Percentiles rank a stretch among this genome's conserved stretches.
phyloP scores from a whole-genome alignment of 2,888 invertebrate species.

The Caenorhabditis sp. region DNA sequence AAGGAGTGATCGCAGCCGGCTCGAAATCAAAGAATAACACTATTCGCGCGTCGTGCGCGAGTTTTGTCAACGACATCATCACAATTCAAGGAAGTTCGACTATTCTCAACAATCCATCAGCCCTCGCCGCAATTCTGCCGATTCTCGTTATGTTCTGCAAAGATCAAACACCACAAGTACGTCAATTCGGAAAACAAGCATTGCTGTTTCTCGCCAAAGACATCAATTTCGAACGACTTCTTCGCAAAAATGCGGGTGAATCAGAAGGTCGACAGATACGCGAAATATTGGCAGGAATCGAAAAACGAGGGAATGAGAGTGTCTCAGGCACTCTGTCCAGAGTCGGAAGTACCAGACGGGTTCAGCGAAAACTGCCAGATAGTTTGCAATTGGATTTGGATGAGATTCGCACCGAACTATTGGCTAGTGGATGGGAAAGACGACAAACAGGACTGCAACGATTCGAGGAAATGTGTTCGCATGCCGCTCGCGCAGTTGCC shows the following conservation, averaged over 20 bases:
- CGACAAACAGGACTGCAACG: constrained; percentile 42
- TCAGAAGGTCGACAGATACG: constrained; percentile 38
- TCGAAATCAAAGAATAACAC: constrained; percentile 83
- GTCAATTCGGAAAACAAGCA: constrained; percentile 45
- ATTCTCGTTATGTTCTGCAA: constrained; percentile 44
- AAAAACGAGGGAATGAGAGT: constrained; percentile 40
- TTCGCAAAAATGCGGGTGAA: constrained; percentile 45
- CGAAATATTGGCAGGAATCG: constrained; percentile 44
- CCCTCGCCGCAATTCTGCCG: constrained; percentile 30
- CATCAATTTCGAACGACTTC: constrained; percentile 46
- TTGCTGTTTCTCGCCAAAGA: constrained; percentile 47
- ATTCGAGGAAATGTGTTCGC: constrained; percentile 47
- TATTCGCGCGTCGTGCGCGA: constrained; percentile 84
- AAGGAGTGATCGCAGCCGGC: constrained; percentile 72
- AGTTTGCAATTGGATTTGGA: constrained; percentile 51
- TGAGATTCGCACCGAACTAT: constrained; percentile 45
- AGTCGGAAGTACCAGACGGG: constrained; percentile 41
- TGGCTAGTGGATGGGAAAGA: constrained; percentile 47
- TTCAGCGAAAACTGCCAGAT: constrained; percentile 50
- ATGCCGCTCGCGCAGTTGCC: constrained; percentile 41
- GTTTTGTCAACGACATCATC: constrained; percentile 77
- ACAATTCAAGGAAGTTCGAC: constrained; percentile 81
- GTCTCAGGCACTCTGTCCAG: constrained; percentile 39
- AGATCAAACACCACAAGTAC: constrained; percentile 50
- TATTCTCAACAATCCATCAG: constrained; percentile 63